These are phyloP conservation scores for Linyphia triangularis DNA, from an alignment of 2,888 invertebrate species.

Conservation along the genomic window DNA sequence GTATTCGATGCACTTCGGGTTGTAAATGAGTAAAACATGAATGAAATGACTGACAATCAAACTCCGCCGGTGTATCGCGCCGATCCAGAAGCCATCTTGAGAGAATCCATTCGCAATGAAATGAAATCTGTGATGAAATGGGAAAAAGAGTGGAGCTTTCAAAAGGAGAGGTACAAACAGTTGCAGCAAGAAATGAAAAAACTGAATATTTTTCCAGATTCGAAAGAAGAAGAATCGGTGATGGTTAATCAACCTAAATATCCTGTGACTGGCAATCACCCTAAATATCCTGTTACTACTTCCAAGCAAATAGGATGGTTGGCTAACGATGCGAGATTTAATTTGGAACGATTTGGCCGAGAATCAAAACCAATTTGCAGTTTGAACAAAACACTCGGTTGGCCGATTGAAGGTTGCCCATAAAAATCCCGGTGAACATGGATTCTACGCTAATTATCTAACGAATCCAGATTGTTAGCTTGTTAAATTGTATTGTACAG, in stretches of 20 bases:
- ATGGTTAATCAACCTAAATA: conserved; percentile 21
- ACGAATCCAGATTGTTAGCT: no score
- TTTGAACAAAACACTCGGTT: conserved; percentile 49
- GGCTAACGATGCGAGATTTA: conserved; percentile 18
- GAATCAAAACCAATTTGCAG: conserved; percentile 36
- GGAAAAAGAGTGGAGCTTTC: conserved; percentile 67
- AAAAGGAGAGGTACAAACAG: conserved; percentile 24
- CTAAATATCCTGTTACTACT: conserved; percentile 48
- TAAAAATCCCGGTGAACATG: no score
- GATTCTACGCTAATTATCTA: no score
- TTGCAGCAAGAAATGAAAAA: conserved; percentile 15
- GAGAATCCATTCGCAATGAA: conserved; percentile 39
- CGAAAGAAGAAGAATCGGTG: neutral
- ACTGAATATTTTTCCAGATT: conserved; percentile 14
- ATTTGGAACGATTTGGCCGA: conserved; percentile 49
- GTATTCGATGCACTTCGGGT: no score
- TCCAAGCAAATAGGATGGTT: conserved; percentile 49
- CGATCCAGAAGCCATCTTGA: conserved; percentile 34
- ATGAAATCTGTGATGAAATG: conserved; percentile 20
- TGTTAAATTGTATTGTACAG: no score
- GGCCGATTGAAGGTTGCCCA: conserved; percentile 65
- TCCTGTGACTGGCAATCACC: conserved; percentile 49
- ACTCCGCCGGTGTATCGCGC: neutral
- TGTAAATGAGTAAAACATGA: no score
- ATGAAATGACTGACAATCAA: neutral